Evolutionary conservation across 35 echinoderm and acorn worm genomes (phyloP).

Genomic region (Lytechinus variegatus): DNA sequence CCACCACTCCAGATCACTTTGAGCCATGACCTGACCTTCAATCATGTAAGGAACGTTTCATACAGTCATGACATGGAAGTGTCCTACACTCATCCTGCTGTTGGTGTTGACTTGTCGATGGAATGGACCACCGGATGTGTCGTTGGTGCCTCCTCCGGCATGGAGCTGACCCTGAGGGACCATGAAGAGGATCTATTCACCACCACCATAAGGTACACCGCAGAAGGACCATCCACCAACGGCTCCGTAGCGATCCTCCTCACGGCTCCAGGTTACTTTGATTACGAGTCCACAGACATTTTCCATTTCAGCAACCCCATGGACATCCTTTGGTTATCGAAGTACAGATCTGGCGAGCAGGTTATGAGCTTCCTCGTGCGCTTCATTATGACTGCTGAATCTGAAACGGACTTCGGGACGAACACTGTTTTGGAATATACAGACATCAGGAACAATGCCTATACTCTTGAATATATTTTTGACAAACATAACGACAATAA

Average conservation of each 20-base stretch:
- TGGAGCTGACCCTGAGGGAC: background rate
- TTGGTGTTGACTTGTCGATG: background rate
- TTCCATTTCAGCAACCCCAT: background rate
- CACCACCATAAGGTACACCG: background rate
- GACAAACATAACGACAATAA: background rate
- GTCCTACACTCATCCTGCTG: constrained; percentile 3
- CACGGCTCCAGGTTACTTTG: background rate
- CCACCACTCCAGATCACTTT: constrained; percentile 26
- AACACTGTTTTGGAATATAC: background rate
- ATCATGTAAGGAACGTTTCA: background rate
- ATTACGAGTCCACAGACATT: background rate
- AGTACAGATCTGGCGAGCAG: constrained; percentile 17
- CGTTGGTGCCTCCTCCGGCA: background rate
- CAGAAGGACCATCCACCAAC: background rate
- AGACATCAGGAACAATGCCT: background rate
- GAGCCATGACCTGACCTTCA: constrained; percentile 26
- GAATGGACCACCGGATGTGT: background rate
- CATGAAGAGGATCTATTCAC: background rate
- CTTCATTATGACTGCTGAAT: constrained; percentile 1
- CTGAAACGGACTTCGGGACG: background rate
- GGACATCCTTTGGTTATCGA: background rate
- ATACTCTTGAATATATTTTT: background rate
- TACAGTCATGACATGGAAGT: background rate
- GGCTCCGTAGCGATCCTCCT: background rate
- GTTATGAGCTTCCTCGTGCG: background rate